Evolutionary conservation across 2,113 vertebrate species (phyloP).

Genomic region (Rhinogobius similis): DNA sequence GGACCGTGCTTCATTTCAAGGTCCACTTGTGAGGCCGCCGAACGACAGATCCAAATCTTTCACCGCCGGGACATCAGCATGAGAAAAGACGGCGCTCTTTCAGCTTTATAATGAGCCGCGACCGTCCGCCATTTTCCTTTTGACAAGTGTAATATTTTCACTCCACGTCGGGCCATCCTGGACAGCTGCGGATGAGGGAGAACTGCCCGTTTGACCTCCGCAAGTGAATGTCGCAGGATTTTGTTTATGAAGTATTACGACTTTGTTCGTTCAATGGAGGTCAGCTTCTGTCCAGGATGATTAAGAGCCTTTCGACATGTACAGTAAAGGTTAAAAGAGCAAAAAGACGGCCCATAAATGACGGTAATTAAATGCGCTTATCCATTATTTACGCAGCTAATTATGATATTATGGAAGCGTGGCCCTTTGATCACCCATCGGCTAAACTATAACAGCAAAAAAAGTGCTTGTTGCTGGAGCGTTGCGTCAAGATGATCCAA

Average conservation of each 20-base stretch:
- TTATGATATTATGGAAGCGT: background rate
- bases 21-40: conserved; percentile 28
- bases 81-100: conserved; percentile 42
- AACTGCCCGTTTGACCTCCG: conserved; percentile 31
- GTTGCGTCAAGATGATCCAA: background rate
- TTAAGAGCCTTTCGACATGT: background rate
- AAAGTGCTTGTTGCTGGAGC: background rate
- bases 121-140: conserved; percentile 15
- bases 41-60: conserved; percentile 43
- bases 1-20: conserved; percentile 37
- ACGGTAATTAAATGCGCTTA: background rate
- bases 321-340: background rate
- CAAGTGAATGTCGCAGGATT: background rate
- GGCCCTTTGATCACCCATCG: background rate
- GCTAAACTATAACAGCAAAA: background rate
- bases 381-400: background rate
- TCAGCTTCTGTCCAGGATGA: background rate
- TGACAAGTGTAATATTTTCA: conserved; percentile 5
- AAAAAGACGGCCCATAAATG: background rate
- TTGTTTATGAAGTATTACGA: background rate
- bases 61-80: conserved; percentile 42
- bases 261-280: background rate
- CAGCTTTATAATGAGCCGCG: conserved; percentile 55
- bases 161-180: background rate
- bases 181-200: conserved; percentile 10